Base-by-base conservation (phyloP, 2,888 invertebrate species). In the Colletes collaris region DNA sequence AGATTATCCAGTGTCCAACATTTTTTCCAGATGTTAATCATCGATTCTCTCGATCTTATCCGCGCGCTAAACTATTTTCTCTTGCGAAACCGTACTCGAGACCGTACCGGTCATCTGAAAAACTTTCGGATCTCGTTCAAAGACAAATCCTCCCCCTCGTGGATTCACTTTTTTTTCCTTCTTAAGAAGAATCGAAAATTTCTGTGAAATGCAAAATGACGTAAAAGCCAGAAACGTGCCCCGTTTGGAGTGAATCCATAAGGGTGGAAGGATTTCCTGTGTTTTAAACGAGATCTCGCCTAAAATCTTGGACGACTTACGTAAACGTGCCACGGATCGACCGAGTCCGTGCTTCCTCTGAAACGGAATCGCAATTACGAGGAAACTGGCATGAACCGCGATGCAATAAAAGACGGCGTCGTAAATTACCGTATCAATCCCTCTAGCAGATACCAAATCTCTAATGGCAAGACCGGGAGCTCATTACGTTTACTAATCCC, bases 401-500 rank as follows among this genome's bases (percentile, higher is more conserved):
- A 70, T 40, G 72, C 56, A 53, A 53, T 55, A 68, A 69, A 69
- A 52, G 60, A 65, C 66, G 58, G 53, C 44, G 66, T 63, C 56
- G 63, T 76, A 72, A 68, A 72, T 69, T 63, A 55, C 81, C 76
- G 70, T 76, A 77, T 69, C 84, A 81, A 70, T 77, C 75, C 77
- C 63, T 72, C 72, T 69, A 83, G 77, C 68, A 72, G 75, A 84
- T 78, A 77, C 19, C 67, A 64, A 79, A 84, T 74, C 65, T 65
- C 64, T 81, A 76, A 81, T 81, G 40, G 75, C 62, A 69, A 64
- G 58, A 74, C 81, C 81, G 53, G 64, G 60, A 69, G 67, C 73
- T 84, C 71, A 71, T 84, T 84, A 84, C 73, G 56, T 55, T 67
- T 63, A 63, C 67, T 72, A 75, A 77, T 83, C 76, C 65, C 71